Evolutionary conservation across 2,888 invertebrate genomes (phyloP), one percentile per base, ranked within the genome.

Genomic region (Tenthredo distinguenda): DNA sequence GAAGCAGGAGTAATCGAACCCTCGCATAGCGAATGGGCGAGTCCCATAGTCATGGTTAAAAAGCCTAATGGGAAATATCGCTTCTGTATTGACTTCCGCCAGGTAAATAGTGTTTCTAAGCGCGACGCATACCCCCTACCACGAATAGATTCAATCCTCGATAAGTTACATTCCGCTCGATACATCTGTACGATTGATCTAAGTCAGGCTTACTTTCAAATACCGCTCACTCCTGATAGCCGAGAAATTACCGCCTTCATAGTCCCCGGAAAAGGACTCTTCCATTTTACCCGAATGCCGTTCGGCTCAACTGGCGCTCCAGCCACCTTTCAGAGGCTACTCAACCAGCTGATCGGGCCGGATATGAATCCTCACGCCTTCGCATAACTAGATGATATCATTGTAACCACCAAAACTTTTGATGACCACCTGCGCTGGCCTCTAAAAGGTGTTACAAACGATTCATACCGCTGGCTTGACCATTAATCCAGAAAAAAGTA

Each of bases 331-430:
- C 77, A 77, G 9, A 1, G 77, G 9, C 31, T 77, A 26, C 18
- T 77, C 0, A 55, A 77, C 2, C 77, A 26, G 18, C 31, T 55
- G 50, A 77, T 77, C 5, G 77, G 77, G 12, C 87, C 88, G 0
- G 89, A 89, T 47, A 10, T 88, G 43, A 87, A 89, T 31, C 88
- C 88, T 31, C 26, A 86, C 50, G 87, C 88, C 5, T 89, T 89
- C 58, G 87, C 85, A 0, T 91, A 91, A 65, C 84, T 90, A n/a
- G 89, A 90, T 84, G 89, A 90, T 71, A 88, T 89, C 9, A 87
- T 90, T 1, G 84, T 89, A 0, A 58, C 88, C 0, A 86, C 87
- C 31, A 26, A 84, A 31, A 87, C 86, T 0, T 88, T 90, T 65
- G 87, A 88, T 50, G 86, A 89, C 55, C 89, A 90, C 79, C 10